Evolutionary conservation across 1,140 invertebrate species (phyloP).

Genomic region (Zaprionus africanus): DNA sequence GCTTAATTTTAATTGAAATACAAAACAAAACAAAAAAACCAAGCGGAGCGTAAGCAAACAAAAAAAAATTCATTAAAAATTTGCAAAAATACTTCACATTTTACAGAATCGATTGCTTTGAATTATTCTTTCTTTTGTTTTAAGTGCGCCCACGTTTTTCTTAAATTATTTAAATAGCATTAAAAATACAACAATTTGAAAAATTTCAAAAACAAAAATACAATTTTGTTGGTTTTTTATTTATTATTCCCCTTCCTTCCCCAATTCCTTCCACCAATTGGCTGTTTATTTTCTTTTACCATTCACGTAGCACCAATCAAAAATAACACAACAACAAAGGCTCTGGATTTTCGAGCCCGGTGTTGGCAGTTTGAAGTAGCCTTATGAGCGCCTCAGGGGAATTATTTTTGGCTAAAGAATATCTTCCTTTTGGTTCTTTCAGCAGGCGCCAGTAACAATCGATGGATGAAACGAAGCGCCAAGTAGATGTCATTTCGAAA

Average conservation of each 20-base stretch:
- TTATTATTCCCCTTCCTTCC: background rate
- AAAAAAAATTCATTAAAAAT: constrained; percentile 74
- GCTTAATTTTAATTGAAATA: constrained; percentile 74
- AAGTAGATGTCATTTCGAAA: constrained; percentile 26
- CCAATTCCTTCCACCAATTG: background rate
- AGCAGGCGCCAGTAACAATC: constrained; percentile 50
- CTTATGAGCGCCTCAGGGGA: background rate
- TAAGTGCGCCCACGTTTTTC: constrained; percentile 23
- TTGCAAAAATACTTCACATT: constrained; percentile 77
- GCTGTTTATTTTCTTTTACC: background rate
- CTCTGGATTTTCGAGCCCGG: constrained; percentile 47
- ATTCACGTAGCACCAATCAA: background rate
- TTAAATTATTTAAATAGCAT: constrained; percentile 46
- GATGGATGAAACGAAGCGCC: constrained; percentile 48
- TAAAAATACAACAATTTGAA: constrained; percentile 40
- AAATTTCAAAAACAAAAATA: constrained; percentile 24
- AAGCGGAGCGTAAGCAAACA: constrained; percentile 68
- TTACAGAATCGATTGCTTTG: constrained; percentile 65
- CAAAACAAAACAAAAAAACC: constrained; percentile 55
- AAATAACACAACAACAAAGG: constrained; percentile 35
- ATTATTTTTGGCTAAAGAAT: constrained; percentile 38
- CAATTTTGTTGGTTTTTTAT: constrained; percentile 31
- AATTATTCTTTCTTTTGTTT: constrained; percentile 43
- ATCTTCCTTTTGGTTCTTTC: constrained; percentile 40
- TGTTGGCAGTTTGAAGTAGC: constrained; percentile 33